Percentiles rank a stretch among this genome's conserved stretches.
These are phyloP conservation scores for Arrhopalites spinosus DNA, from an alignment of 2,888 invertebrate genomes.

Conservation along the genomic window DNA sequence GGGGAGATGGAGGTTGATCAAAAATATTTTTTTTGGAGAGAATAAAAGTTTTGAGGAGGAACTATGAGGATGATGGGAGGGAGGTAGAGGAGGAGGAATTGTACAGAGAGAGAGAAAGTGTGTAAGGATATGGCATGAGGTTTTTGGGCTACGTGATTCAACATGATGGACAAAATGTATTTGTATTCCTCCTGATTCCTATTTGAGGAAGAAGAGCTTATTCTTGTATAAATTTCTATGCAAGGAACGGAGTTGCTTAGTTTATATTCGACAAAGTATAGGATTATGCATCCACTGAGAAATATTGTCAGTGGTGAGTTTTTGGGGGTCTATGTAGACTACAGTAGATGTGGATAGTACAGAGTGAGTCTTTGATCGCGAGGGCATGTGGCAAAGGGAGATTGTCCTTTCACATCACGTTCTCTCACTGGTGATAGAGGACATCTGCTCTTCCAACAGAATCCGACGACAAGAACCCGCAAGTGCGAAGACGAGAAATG, in stretches of 20 bases:
- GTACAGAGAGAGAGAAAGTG: not conserved
- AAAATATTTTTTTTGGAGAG: not conserved
- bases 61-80: not conserved
- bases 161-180: not conserved
- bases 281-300: not conserved
- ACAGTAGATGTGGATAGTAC: not conserved
- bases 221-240: not conserved
- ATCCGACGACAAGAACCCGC: not conserved
- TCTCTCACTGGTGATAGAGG: constrained; percentile 15
- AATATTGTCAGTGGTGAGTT: not conserved
- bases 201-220: not conserved
- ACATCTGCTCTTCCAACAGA: constrained; percentile 4
- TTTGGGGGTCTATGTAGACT: not conserved
- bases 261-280: too few species aligned
- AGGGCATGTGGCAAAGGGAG: not conserved
- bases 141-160: too few species aligned
- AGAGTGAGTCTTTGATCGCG: constrained; percentile 4
- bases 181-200: not conserved
- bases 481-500: constrained; percentile 18
- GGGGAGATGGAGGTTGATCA: constrained; percentile 2
- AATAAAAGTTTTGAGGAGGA: not conserved
- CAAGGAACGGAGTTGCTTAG: too few species aligned
- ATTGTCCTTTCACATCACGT: constrained; percentile 27
- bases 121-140: too few species aligned
- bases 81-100: not conserved